phyloP scores from a whole-genome alignment of 2,113 vertebrate genomes.

The Megaceryle torquata region DNA sequence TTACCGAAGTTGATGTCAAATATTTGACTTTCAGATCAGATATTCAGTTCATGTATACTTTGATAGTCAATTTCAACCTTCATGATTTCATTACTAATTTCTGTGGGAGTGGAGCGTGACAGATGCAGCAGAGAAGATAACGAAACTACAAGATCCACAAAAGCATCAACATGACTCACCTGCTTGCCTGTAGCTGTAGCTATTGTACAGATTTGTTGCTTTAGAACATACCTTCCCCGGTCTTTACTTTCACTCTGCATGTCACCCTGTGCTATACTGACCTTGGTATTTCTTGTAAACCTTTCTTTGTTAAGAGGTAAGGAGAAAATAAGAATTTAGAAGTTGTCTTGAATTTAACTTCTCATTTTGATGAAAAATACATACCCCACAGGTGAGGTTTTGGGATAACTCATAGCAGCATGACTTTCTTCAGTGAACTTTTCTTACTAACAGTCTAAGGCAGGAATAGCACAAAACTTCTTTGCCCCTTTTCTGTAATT shows the following conservation, averaged over 20 bases:
- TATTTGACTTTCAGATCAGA: neutral
- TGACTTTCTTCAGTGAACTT: neutral
- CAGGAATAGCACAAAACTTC: neutral
- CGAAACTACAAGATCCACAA: neutral
- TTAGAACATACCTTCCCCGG: neutral
- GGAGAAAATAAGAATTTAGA: neutral
- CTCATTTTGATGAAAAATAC: neutral
- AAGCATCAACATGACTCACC: neutral
- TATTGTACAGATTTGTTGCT: neutral
- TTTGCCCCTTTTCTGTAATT: neutral
- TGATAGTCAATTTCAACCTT: neutral
- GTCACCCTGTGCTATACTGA: neutral
- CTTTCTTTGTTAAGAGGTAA: neutral
- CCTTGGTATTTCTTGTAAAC: neutral
- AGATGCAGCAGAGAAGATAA: neutral
- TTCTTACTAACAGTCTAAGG: neutral
- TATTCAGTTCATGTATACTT: neutral
- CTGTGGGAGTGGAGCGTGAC: neutral
- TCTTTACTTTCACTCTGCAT: neutral
- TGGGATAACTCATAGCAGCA: neutral
- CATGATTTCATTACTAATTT: neutral
- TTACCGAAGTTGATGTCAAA: neutral
- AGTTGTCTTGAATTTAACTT: neutral
- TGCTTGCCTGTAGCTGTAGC: neutral
- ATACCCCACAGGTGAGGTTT: neutral